Evolutionary conservation across 2,797 vertebrate genomes (phyloP), one percentile per base, ranked within the genome.

Genomic region (Tolypeutes matacus): DNA sequence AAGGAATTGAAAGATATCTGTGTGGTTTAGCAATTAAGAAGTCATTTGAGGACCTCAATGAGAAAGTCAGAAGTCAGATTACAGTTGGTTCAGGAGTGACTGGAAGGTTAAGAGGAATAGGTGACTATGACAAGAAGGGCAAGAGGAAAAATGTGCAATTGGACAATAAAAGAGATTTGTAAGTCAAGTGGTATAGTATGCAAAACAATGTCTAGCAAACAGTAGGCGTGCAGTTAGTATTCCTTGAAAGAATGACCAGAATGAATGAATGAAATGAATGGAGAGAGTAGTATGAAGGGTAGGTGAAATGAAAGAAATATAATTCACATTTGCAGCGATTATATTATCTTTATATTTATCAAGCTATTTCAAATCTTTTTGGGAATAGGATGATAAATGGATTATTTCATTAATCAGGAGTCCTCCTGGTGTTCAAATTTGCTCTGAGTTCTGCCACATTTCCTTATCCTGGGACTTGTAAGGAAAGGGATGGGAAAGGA

Each of bases 341-440:
- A 53, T 25, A 34, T 77, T 92, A 62, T 25, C 31, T 89, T 93
- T 83, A 69, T 62, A 36, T 73, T 96, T 64, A 53, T 93, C 9
- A 23, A 56, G 46, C 39, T 42, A 25, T 17, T 89, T 89, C 65
- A 91, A 82, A 69, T 77, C 15, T 8, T 93, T 90, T 78, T 34
- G 62, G 27, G 53, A 84, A 56, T 34, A 53, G 8, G 17, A 73
- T 64, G 39, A 96, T 14, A 95, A 78, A 83, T 84, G 53, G 67
- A 89, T 75, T 72, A 91, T 42, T 64, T 65, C 85, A 67, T 87
- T 67, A 84, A 83, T 85, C 81, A 92, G 29, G 29, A 93, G 89
- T 62, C 4, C 34, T 81, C 42, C 49, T 2, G 76, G 49, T 42
- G 85, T 86, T 88, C 49, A 84, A 77, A 93, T 91, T 78, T 92